phyloP scores from a whole-genome alignment of 2,888 invertebrate genomes.

The Notodonta dromedarius region DNA sequence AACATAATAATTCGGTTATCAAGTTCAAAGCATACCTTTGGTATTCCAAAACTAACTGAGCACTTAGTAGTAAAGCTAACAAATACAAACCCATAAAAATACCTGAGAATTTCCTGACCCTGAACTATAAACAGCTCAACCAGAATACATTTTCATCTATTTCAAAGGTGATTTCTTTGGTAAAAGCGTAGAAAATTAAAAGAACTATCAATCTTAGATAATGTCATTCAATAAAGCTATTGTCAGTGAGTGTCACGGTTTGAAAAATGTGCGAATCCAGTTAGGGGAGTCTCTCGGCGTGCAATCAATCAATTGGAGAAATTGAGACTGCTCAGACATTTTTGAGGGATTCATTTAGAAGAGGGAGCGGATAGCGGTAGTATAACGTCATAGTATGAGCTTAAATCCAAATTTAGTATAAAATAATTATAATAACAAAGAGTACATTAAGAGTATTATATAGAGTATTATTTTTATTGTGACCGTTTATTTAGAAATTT shows the following conservation, averaged over 20 bases:
- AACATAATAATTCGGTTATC: too few species aligned
- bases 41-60: neutral
- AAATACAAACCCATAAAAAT: neutral
- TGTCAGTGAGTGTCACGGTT: slow-evolving; percentile 49
- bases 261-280: slow-evolving; percentile 60
- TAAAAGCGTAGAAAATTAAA: slow-evolving; percentile 38
- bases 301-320: slow-evolving; percentile 62
- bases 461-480: too few species aligned
- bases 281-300: slow-evolving; percentile 37
- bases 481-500: too few species aligned
- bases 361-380: slow-evolving; percentile 16
- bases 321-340: slow-evolving; percentile 56
- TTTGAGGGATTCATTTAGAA: slow-evolving; percentile 30
- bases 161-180: slow-evolving; percentile 4
- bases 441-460: too few species aligned
- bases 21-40: neutral
- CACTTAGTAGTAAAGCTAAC: neutral
- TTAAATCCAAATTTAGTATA: too few species aligned
- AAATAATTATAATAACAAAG: too few species aligned
- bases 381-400: neutral
- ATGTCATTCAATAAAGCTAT: slow-evolving; percentile 54
- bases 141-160: slow-evolving; percentile 1
- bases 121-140: neutral
- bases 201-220: slow-evolving; percentile 49
- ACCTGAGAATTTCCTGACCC: neutral